A percentile compares a stretch with the other conserved stretches of the same genome.
Evolutionary conservation across 2,113 vertebrate species (phyloP).

Genomic region (Prunella fulvescens): DNA sequence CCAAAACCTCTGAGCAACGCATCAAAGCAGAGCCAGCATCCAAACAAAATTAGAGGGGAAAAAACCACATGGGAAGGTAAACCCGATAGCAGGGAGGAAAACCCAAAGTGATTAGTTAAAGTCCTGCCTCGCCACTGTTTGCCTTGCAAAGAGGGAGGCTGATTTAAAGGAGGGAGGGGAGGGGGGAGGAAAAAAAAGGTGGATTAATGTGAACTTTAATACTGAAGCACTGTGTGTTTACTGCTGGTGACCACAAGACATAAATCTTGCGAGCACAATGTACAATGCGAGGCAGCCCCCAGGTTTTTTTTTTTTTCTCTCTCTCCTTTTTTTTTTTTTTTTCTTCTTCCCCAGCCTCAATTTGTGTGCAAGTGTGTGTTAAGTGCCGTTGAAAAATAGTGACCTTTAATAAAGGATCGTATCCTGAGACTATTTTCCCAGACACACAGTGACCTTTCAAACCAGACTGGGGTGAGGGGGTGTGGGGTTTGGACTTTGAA

Average conservation of each 20-base stretch:
- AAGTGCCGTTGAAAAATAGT: constrained; percentile 91
- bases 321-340: neutral
- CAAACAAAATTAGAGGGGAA: neutral
- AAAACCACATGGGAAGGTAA: neutral
- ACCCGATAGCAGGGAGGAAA: neutral
- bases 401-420: constrained; percentile 96
- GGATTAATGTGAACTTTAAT: constrained; percentile 74
- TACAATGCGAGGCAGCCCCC: constrained; percentile 68
- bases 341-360: constrained; percentile 55
- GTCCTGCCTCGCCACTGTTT: constrained; percentile 53
- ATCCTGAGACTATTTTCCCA: constrained; percentile 93
- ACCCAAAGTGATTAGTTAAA: constrained; percentile 55
- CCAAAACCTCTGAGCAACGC: neutral
- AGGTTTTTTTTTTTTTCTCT: neutral
- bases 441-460: constrained; percentile 96
- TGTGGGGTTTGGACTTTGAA: constrained; percentile 88
- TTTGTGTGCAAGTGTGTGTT: constrained; percentile 80
- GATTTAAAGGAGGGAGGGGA: constrained; percentile 37
- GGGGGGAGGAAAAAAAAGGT: neutral
- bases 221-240: constrained; percentile 71
- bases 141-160: constrained; percentile 63
- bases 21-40: neutral
- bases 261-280: constrained; percentile 75
- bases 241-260: constrained; percentile 82
- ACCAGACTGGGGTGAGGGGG: constrained; percentile 92